Base-by-base conservation (phyloP, 2,113 vertebrate genomes). In the Agelaius tricolor region DNA sequence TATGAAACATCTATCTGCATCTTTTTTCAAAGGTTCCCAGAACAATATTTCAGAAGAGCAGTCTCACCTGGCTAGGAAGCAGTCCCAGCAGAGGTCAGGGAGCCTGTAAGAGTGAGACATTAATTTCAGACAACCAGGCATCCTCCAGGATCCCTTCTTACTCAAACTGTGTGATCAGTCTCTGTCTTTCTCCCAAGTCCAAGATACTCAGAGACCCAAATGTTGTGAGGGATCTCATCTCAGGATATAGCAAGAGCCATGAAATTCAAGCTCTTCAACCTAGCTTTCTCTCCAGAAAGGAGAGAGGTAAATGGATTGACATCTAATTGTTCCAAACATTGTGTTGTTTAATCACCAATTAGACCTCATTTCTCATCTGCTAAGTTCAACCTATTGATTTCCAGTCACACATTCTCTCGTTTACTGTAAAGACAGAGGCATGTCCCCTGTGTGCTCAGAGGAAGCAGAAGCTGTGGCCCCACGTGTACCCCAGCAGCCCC, bases 341-440 rank as follows among this genome's bases (percentile, higher is more conserved):
- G 0, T 74, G 80, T 78, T 93, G 71, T 92, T 96, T 94, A 92
- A 95, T 95, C 77, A 65, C 84, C 74, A 85, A 35, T 96, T 93
- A 96, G 71, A 91, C 77, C 62, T 94, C 81, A 89, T 96, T 95
- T 87, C 94, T 96, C 84, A 92, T 87, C 80, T 91, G 77, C 41
- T 79, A 61, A 95, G 26, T 59, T 87, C 77, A 95, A 49, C 62
- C 37, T 76, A 94, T 89, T 3, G 39, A 96, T 95, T 96, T 94
- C 52, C 58, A 89, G 71, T 75, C 93, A 59, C 61, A 30, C 27
- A 10, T 18, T 24, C 49, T 26, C 41, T 84, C 95, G 77, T 91
- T 95, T 95, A 46, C 81, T 55, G n/a, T 73, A 33, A 65, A 79
- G 74, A 65, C 44, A 62, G 58, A 76, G 62, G 35, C 49, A 66